Evolutionary conservation across 2,113 vertebrate genomes (phyloP), one percentile per base, ranked within the genome.

Genomic region (Papio anubis): DNA sequence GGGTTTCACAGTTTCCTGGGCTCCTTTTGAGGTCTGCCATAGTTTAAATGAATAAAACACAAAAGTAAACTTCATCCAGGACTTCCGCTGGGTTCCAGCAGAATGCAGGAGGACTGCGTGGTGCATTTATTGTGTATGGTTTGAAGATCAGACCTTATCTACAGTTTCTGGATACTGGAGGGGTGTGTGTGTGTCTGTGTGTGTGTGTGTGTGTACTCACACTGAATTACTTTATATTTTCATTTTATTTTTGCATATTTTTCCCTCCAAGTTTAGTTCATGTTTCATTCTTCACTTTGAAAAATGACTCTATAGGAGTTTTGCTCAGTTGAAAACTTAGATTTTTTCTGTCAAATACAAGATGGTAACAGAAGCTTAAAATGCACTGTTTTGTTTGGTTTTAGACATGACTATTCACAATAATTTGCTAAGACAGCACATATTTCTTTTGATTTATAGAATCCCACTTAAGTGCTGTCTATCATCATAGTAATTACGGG

Each of bases 381-480:
- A 88, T 50, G 18, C 6, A 40, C 17, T 59, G 7, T 3, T 9
- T 59, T 40, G 40, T 90, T 93, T 64, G 59, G 21, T 73, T 50
- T 94, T 68, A 82, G 78, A 35, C 48, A 61, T 85, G 82, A 80
- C 4, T 93, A 68, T 83, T 97, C 25, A 95, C 68, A 96, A 78
- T 91, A 78, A 79, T 91, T 93, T 91, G 40, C 59, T 94, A 88
- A 97, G 40, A 48, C 6, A 76, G 40, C 16, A 86, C 21, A 40
- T 93, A 80, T 82, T 96, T 97, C 52, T 78, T 88, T 91, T 90
- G 79, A 66, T 73, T 85, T 95, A 88, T 83, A 30, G 14, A 97
- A 70, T 85, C 12, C 40, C 35, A 68, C 68, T 75, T 84, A 96
- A 97, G 89, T 79, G 14, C 6, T 75, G 23, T 66, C 68, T 78